These are phyloP conservation scores for Mimachlamys varia DNA, from an alignment of 2,888 invertebrate genomes.

Conservation along the genomic window DNA sequence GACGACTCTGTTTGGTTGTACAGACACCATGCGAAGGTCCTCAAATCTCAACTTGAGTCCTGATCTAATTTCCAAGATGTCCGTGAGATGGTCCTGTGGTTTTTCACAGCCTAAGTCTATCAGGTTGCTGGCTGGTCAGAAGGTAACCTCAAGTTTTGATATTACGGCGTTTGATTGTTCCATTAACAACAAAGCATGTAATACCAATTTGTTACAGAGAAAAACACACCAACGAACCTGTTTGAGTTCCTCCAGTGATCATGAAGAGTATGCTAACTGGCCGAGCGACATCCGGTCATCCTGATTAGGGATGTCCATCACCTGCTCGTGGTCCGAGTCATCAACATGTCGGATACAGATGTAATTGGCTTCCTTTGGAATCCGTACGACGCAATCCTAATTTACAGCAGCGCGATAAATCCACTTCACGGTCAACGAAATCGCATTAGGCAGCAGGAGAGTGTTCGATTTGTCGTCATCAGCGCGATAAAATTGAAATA, in stretches of 20 bases:
- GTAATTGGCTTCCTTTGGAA: slow-evolving; percentile 19
- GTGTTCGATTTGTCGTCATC: neutral
- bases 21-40: neutral
- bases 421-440: neutral
- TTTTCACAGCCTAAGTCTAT: neutral
- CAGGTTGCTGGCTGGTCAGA: neutral
- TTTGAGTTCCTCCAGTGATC: neutral
- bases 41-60: neutral
- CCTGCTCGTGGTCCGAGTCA: neutral
- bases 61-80: neutral
- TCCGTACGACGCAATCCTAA: neutral
- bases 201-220: no score
- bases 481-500: neutral
- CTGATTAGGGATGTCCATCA: slow-evolving; percentile 6
- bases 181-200: no score
- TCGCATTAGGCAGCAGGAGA: neutral
- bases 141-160: no score
- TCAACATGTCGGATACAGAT: neutral
- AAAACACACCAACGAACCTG: no score
- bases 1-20: neutral
- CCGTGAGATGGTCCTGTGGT: neutral
- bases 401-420: neutral
- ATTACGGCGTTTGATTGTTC: no score
- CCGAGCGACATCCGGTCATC: neutral
- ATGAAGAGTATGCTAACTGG: neutral